Base-by-base conservation (phyloP, 2,113 vertebrate genomes). In the Anas platyrhynchos region DNA sequence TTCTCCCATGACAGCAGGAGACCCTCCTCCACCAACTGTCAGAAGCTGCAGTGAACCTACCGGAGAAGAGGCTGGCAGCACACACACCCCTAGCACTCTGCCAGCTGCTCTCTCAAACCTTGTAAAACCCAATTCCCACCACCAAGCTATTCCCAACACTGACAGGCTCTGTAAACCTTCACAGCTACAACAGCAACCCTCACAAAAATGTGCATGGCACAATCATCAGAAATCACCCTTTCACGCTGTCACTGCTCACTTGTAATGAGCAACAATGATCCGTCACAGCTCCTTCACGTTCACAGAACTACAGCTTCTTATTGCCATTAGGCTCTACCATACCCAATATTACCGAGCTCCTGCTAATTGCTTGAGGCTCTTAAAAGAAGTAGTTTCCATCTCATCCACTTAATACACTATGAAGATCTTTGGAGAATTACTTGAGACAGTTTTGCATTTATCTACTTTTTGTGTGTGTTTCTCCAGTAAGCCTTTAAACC, bases 1-100 rank as follows among this genome's bases (percentile, higher is more conserved):
- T 92, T 83, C 68, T 95, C 83, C 56, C 86, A 75, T 29, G 66
- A 63, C 88, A 94, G 90, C 21, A 93, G 85, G 72, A 81, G 59
- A 86, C 31, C 36, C 20, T 75, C 32, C 34, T 58, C n/a, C 31
- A 46, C 21, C 9, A 5, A 25, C 54, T 76, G 32, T 58, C 83
- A 83, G 13, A 89, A 96, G 41, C 52, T 76, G 55, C 46, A 78
- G 34, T 55, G 61, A 52, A 80, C 74, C 59, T 26, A 34, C 12
- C 43, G 55, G n/a, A 13, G 73, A 83, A 72, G 56, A 83, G 31
- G 72, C 23, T 91, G 79, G 76, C 92, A 94, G 69, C 65, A 80
- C 86, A 67, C 43, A 25, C 44, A 91, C 77, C 91, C 77, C 67
- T 46, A 90, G 6, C 23, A 44, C 55, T 95, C 82, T 86, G 52